Evolutionary conservation across 2,888 invertebrate genomes (phyloP), one percentile per base, ranked within the genome.

Genomic region (Ormyrus thymus): DNA sequence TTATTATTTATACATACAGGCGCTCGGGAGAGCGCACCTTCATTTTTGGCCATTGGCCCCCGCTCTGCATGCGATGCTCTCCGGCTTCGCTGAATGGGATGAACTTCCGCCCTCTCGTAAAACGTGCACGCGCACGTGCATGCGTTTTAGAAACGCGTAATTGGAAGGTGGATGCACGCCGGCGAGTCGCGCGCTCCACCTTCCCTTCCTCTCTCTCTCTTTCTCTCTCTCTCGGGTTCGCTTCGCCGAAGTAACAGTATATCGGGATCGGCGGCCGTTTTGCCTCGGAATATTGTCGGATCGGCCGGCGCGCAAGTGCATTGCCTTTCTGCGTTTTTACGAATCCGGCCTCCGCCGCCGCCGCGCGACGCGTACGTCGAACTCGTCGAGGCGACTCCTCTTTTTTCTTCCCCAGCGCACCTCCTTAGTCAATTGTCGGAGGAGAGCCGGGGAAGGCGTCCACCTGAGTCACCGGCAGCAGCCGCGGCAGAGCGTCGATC

Each of bases 131-230:
- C 51, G 48, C 29, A 59, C 61, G 71, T 70, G 46, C 76, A 71
- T 82, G 81, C 76, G 66, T 78, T 77, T 83, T 85, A 83, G 83
- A 85, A 83, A 68, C 81, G 65, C 82, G 65, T 83, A 83, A 85
- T 84, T 83, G 84, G 82, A 72, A 76, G 83, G 80, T 83, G 75
- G 73, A 77, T 13, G 65, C 53, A 64, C 62, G 62, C 48, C 75
- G 69, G 77, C 79, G 83, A 84, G 4, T 83, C 58, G 46, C 58
- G 66, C 58, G 64, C 45, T 46, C 68, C 68, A 55, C 68, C 68
- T 73, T 66, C 43, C 64, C 61, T 72, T 75, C 29, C 43, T 7
- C 56, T 48, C 15, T 77, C 78, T 78, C 76, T 76, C 68, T 65
- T 45, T 61, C 79, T 8, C 68, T 51, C 70, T 51, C 51, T 11